Percentiles rank a stretch among this genome's conserved stretches.
These are phyloP conservation scores for Carabus problematicus DNA, from an alignment of 2,888 invertebrate genomes.

Conservation along the genomic window DNA sequence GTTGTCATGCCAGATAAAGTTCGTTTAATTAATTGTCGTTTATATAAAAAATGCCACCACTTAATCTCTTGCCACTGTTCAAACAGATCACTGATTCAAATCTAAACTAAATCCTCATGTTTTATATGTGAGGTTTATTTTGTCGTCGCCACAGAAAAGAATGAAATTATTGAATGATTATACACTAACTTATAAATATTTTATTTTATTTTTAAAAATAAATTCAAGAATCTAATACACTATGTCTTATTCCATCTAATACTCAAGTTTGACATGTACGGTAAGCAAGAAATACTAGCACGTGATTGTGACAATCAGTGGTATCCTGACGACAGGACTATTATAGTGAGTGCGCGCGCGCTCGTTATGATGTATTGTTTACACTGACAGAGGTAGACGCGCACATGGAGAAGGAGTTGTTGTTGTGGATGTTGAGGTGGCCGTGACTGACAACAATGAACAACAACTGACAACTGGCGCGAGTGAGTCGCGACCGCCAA, in stretches of 20 bases:
- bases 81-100: not conserved
- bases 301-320: too few relatives aligned
- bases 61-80: not conserved
- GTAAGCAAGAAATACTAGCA: too few relatives aligned
- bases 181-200: too few relatives aligned
- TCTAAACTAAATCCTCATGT: not conserved
- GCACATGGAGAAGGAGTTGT: not conserved
- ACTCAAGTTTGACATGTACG: too few relatives aligned
- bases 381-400: not conserved
- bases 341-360: not conserved
- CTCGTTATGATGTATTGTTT: not conserved
- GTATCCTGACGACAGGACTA: too few relatives aligned
- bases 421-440: conserved; percentile 7
- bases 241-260: too few relatives aligned
- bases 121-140: too few relatives aligned
- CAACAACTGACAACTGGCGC: not conserved
- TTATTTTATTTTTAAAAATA: too few relatives aligned
- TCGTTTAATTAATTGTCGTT: conserved; percentile 27
- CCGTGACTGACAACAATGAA: conserved; percentile 9
- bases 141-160: too few relatives aligned
- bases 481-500: conserved; percentile 19
- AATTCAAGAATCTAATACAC: too few relatives aligned
- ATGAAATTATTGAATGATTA: too few relatives aligned
- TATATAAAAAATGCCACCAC: not conserved
- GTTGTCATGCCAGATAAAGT: conserved; percentile 25